Conservation (phyloP, 2,113 vertebrate genomes). For the Cololabis saira region DNA sequence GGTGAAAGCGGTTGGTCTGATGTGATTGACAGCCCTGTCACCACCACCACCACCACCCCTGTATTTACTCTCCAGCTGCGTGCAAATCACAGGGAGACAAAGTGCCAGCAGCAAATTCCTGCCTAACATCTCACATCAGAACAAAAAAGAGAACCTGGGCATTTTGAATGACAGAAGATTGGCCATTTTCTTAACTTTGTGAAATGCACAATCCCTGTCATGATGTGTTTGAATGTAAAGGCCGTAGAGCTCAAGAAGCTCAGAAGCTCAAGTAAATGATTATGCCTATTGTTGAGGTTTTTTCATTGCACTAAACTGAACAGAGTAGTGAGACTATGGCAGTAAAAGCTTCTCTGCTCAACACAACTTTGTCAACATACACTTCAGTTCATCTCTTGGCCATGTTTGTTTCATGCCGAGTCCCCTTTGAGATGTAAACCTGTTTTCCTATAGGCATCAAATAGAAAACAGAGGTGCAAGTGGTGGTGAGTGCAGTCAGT, state of each 20-base stretch:
- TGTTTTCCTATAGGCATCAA: neutral
- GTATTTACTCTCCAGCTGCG: conserved; percentile 49
- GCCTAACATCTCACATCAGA: conserved; percentile 36
- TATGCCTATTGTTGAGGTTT: conserved; percentile 31
- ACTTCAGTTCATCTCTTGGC: neutral
- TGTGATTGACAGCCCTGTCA: conserved; percentile 62
- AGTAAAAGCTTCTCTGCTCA: conserved; percentile 8
- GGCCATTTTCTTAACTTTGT: conserved; percentile 31
- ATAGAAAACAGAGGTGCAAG: conserved; percentile 1
- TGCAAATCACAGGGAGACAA: conserved; percentile 47
- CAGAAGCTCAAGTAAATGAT: conserved; percentile 22
- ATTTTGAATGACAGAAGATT: conserved; percentile 47
- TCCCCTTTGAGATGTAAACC: neutral
- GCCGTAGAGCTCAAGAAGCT: neutral
- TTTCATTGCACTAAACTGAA: conserved; percentile 33
- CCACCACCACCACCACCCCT: conserved; percentile 27
- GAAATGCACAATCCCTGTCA: neutral
- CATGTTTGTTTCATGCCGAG: neutral
- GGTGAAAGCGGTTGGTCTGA: conserved; percentile 36
- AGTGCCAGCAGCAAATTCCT: conserved; percentile 69
- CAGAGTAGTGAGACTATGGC: conserved; percentile 15
- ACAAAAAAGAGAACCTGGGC: conserved; percentile 30
- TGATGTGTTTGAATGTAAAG: neutral
- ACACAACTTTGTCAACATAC: conserved; percentile 3
- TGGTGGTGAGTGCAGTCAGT: too few relatives aligned